phyloP scores from a whole-genome alignment of 2,888 invertebrate genomes.

The Trichogramma dendrolimi region DNA sequence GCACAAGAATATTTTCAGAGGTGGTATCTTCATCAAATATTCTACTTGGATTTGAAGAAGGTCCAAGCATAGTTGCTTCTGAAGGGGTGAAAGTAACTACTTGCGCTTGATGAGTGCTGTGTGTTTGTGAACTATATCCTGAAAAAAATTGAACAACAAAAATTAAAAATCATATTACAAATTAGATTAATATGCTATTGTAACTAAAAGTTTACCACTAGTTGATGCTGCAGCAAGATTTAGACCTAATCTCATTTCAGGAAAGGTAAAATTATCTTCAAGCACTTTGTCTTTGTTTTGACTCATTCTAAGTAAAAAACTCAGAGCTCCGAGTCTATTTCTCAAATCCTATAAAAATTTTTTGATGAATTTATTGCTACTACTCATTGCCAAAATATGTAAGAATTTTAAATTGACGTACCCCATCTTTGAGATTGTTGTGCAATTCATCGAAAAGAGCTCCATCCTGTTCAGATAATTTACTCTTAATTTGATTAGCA shows the following conservation, averaged over 20 bases:
- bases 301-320: constrained; percentile 43
- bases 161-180: neutral
- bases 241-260: constrained; percentile 43
- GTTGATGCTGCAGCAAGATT: constrained; percentile 41
- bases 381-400: constrained; percentile 1
- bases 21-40: constrained; percentile 46
- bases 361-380: neutral
- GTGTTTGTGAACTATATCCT: constrained; percentile 42
- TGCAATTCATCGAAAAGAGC: constrained; percentile 45
- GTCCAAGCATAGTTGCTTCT: constrained; percentile 35
- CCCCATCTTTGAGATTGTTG: constrained; percentile 46
- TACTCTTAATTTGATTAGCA: constrained; percentile 43
- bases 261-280: constrained; percentile 40
- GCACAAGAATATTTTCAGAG: constrained; percentile 59
- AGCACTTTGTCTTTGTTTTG: constrained; percentile 36
- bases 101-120: constrained; percentile 39
- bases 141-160: constrained; percentile 2
- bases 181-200: neutral
- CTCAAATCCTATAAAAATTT: constrained; percentile 38
- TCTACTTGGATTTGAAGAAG: constrained; percentile 33
- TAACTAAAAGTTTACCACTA: constrained; percentile 37
- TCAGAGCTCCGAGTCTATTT: constrained; percentile 41
- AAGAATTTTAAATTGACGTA: constrained; percentile 27
- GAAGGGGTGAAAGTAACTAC: constrained; percentile 38
- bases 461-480: constrained; percentile 41